Conservation (phyloP, 2,113 vertebrate species). For the Isurus oxyrinchus region DNA sequence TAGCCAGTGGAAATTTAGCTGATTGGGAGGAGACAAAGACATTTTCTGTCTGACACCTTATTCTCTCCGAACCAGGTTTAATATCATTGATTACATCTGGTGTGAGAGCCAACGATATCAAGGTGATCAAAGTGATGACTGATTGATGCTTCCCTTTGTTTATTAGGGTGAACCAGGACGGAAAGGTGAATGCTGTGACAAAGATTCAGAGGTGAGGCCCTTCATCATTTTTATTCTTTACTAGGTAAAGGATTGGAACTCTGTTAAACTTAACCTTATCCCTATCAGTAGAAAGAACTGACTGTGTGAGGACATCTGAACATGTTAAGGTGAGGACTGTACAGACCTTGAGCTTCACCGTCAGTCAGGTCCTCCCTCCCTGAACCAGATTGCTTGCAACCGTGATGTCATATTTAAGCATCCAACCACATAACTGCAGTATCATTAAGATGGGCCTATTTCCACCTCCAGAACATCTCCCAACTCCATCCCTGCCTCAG, state of each 20-base stretch:
- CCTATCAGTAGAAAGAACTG: background rate
- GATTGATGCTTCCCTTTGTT: constrained; percentile 39
- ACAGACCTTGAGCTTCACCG: background rate
- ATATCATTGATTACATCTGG: background rate
- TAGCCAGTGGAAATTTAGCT: background rate
- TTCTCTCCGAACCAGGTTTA: background rate
- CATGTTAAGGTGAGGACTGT: background rate
- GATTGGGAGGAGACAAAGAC: background rate
- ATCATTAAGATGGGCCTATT: no score
- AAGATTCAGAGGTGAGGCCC: constrained; percentile 57
- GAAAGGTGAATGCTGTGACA: constrained; percentile 73
- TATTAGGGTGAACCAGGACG: constrained; percentile 69
- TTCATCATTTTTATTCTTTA: background rate
- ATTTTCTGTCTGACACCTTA: background rate
- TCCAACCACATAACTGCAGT: no score
- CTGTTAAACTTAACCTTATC: background rate
- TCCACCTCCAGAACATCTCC: no score
- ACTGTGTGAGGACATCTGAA: background rate
- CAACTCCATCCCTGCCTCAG: no score
- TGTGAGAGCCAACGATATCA: background rate
- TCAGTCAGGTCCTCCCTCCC: background rate
- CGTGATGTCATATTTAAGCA: no score
- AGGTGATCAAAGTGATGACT: background rate
- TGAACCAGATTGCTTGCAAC: no score
- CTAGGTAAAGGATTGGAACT: background rate